A percentile compares a stretch with the other conserved stretches of the same genome.
Conservation (phyloP, 2,113 vertebrate species). For the Etheostoma cragini region DNA sequence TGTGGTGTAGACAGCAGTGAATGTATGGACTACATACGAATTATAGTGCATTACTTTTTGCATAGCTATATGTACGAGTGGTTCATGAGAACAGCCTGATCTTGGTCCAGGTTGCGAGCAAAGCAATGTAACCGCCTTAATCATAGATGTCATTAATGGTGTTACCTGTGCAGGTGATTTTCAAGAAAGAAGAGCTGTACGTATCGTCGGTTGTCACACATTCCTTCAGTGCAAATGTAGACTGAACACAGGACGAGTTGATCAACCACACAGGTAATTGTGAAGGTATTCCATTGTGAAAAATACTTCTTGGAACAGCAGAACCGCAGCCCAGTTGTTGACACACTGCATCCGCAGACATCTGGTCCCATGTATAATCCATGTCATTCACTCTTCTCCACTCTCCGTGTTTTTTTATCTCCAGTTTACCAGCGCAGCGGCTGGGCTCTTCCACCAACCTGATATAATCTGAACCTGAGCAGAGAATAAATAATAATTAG, state of each 20-base stretch:
- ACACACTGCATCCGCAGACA: not conserved
- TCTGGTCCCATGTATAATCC: not conserved
- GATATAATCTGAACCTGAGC: too few species aligned
- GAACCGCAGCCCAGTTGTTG: not conserved
- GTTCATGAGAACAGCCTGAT: too few species aligned
- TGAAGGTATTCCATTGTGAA: accelerated
- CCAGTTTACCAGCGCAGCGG: not conserved
- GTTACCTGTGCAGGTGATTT: conserved; percentile 9
- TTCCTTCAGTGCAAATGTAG: not conserved
- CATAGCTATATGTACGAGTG: too few species aligned
- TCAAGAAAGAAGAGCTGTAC: not conserved
- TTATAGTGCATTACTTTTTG: too few species aligned
- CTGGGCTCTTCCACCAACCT: too few species aligned
- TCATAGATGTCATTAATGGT: not conserved
- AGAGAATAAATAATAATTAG: too few species aligned
- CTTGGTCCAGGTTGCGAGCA: not conserved
- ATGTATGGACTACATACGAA: too few species aligned
- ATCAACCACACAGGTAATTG: not conserved
- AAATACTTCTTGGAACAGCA: too few species aligned
- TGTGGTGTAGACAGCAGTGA: too few species aligned
- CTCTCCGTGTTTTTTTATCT: not conserved
- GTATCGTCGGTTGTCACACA: not conserved
- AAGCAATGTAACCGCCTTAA: not conserved
- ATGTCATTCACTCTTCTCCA: not conserved
- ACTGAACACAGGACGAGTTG: not conserved